Evolutionary conservation across 2,113 vertebrate species (phyloP), one percentile per base, ranked within the genome.

Genomic region (Microcebus ravelobensis): DNA sequence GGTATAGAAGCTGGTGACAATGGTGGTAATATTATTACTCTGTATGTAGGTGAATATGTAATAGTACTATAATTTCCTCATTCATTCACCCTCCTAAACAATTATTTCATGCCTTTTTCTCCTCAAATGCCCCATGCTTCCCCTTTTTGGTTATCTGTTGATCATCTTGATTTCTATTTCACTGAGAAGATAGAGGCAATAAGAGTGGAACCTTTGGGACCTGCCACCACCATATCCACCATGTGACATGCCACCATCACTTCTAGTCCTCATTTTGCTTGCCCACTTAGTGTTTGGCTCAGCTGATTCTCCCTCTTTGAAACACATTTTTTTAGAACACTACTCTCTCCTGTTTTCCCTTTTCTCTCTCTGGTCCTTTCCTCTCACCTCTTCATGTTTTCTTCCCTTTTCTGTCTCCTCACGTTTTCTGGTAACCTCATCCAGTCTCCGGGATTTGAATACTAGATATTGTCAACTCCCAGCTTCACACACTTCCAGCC

Each of bases 231-330:
- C 27, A 11, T 27, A 27, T 36, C 65, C 23, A 9, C 36, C n/a
- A 12, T 1, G 11, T 11, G 27, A 31, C 45, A 57, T 17, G 1
- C 45, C 42, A 5, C 42, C 8, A 0, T 57, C 52, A 7, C 21
- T 45, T 63, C 55, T 45, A 74, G 42, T 42, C 76, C 27, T 31
- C 15, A 34, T 63, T 31, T 42, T 55, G 11, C 36, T 45, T 45
- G 55, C 2, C 48, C 21, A 29, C 12, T 52, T 31, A 45, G 3
- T 31, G 9, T 21, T 45, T 74, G 45, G 29, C 45, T 31, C 2
- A 20, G 42, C 34, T 12, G 25, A 29, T 42, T 42, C 52, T 84
- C 39, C 59, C 14, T 21, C 23, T 34, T 90, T 80, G 63, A 63
- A 52, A 59, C 39, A n/a, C 14, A 34, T 61, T 86, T 39, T 68